Base-by-base conservation (phyloP, 2,113 vertebrate species). In the Anarhynchus alexandrinus region DNA sequence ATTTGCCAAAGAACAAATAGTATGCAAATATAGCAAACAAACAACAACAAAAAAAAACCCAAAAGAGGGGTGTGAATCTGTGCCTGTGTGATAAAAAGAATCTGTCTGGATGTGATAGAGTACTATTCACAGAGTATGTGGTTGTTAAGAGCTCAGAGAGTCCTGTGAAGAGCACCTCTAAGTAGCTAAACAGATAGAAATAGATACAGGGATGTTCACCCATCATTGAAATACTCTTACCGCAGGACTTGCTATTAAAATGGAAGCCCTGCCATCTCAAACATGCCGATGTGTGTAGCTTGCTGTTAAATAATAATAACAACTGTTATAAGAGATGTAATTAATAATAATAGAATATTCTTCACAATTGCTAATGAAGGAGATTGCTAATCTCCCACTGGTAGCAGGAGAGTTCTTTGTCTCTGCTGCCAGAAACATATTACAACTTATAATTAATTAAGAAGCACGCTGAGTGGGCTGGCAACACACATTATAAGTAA, bases 371-470 rank as follows among this genome's bases (percentile, higher is more conserved):
- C 30, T 90, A 95, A 86, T 83, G 76, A 95, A 86, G 20, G 74
- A 87, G 86, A 84, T 78, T 81, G 32, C 32, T 92, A 58, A 86
- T 93, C 57, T 83, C 32, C 67, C 2, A 0, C 58, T 92, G 73
- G 47, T 78, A 88, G 47, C 32, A 83, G 58, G 25, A 78, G 42
- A 86, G 18, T 61, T 93, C 57, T 92, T 96, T 94, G 55, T 88
- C 80, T 92, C 65, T 93, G 69, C 52, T 94, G 59, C 52, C 77
- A 94, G 86, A 90, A 94, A 89, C 26, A 40, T 86, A 74, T 72
- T 96, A 61, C 43, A 94, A 72, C 51, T 91, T 94, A 86, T 82
- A 96, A 95, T 95, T 94, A 93, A 83, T 93, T 92, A 94, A 94
- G 80, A 84, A 87, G 21, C 90, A 74, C 78, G 65, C 76, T 88